A percentile compares a stretch with the other conserved stretches of the same genome.
Evolutionary conservation across 1,140 invertebrate genomes (phyloP).

Genomic region (Drosophila seguyi): DNA sequence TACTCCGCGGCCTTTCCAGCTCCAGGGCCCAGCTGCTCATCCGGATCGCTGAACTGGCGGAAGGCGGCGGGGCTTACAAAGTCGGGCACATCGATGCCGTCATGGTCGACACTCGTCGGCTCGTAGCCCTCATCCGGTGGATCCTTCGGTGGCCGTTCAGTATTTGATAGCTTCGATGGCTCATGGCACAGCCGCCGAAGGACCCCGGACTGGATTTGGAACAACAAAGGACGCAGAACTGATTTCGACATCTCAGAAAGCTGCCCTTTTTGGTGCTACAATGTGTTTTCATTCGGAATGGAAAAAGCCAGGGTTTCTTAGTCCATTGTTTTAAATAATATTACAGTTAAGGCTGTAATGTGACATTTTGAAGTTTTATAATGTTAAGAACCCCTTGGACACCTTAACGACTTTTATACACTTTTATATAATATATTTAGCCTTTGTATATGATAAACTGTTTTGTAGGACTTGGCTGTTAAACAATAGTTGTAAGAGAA

Average conservation of each 20-base stretch:
- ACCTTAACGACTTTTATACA: neutral
- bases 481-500: neutral
- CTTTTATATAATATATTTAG: too few species aligned
- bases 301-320: neutral
- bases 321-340: neutral
- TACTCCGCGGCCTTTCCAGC: slow-evolving; percentile 53
- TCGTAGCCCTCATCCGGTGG: slow-evolving; percentile 64
- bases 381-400: neutral
- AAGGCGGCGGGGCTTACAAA: slow-evolving; percentile 55
- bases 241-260: slow-evolving; percentile 12
- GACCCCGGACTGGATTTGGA: neutral
- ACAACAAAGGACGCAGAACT: neutral
- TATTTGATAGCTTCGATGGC: slow-evolving; percentile 43
- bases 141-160: slow-evolving; percentile 74
- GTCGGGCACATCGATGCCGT: slow-evolving; percentile 32
- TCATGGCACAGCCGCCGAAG: neutral
- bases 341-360: neutral
- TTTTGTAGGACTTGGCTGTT: too few species aligned
- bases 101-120: slow-evolving; percentile 45
- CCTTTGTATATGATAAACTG: too few species aligned
- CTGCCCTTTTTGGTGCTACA: neutral
- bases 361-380: neutral
- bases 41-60: slow-evolving; percentile 45
- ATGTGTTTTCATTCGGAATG: neutral
- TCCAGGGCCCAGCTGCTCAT: slow-evolving; percentile 69